Conservation (phyloP, 2,888 invertebrate genomes). For the Eupsilia transversa region DNA sequence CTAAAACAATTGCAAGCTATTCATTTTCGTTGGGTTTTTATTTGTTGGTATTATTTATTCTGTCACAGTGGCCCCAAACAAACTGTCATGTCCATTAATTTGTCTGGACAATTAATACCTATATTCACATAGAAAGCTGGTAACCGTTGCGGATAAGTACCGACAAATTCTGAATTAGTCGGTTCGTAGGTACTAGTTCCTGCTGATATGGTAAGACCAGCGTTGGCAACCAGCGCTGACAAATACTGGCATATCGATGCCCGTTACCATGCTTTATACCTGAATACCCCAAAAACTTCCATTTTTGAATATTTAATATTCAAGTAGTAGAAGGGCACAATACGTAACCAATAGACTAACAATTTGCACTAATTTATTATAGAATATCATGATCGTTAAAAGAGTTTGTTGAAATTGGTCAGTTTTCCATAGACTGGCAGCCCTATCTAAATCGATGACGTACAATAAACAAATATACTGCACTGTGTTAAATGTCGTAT, state of each 20-base stretch:
- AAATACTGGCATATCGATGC: too few relatives aligned
- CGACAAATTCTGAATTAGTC: too few relatives aligned
- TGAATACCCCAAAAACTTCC: too few relatives aligned
- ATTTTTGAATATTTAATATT: background rate
- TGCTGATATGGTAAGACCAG: too few relatives aligned
- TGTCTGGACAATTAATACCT: background rate
- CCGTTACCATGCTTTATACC: too few relatives aligned
- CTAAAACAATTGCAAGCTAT: background rate
- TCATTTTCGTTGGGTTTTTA: background rate
- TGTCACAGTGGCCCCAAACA: too few relatives aligned
- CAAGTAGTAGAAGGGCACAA: background rate
- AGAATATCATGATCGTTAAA: background rate
- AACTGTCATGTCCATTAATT: background rate
- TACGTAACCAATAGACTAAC: background rate
- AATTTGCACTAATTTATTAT: background rate
- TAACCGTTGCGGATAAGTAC: too few relatives aligned
- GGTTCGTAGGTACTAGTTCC: too few relatives aligned
- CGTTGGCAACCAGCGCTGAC: too few relatives aligned
- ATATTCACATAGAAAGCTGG: too few relatives aligned
- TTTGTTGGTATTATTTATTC: too few relatives aligned
- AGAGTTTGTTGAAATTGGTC: background rate
- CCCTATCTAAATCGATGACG: constrained; percentile 29
- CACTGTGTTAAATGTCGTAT: constrained; percentile 41
- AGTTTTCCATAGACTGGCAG: background rate
- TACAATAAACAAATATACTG: constrained; percentile 22